Evolutionary conservation across 2,113 vertebrate genomes (phyloP).

Genomic region (Tychaedon coryphoeus): DNA sequence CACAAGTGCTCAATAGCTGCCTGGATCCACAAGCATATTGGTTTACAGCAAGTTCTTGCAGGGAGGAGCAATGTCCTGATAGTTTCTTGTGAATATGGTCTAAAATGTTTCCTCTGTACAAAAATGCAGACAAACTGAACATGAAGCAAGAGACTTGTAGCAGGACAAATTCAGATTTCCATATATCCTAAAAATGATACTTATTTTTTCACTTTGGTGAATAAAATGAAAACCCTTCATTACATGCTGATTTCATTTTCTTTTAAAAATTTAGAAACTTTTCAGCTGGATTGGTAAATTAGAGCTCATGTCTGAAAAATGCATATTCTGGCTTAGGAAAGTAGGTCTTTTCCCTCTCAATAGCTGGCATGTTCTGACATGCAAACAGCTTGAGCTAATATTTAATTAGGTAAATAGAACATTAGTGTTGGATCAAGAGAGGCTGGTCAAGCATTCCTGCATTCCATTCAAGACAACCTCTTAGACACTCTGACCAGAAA

Average conservation of each 20-base stretch:
- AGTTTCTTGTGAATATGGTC: rapidly evolving
- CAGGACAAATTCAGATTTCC: neutral
- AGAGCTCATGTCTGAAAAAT: neutral
- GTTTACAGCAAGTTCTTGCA: neutral
- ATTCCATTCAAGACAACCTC: neutral
- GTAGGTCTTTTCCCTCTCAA: neutral
- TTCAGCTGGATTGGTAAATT: neutral
- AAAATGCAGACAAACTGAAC: neutral
- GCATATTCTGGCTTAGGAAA: neutral
- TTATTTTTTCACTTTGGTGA: neutral
- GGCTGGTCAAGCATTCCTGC: neutral
- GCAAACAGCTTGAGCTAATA: neutral
- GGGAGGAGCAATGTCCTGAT: neutral
- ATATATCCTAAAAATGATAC: neutral
- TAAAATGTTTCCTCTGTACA: neutral
- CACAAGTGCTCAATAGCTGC: neutral
- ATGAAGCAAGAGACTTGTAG: neutral
- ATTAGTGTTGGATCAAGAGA: neutral
- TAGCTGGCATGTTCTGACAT: neutral
- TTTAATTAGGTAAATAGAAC: neutral
- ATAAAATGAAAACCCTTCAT: neutral
- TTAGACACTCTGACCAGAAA: neutral
- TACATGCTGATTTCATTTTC: neutral
- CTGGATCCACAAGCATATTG: rapidly evolving
- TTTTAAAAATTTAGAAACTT: neutral